Percentiles rank a stretch among this genome's conserved stretches.
phyloP scores from a whole-genome alignment of 2,113 vertebrate genomes.

The Albula glossodonta region DNA sequence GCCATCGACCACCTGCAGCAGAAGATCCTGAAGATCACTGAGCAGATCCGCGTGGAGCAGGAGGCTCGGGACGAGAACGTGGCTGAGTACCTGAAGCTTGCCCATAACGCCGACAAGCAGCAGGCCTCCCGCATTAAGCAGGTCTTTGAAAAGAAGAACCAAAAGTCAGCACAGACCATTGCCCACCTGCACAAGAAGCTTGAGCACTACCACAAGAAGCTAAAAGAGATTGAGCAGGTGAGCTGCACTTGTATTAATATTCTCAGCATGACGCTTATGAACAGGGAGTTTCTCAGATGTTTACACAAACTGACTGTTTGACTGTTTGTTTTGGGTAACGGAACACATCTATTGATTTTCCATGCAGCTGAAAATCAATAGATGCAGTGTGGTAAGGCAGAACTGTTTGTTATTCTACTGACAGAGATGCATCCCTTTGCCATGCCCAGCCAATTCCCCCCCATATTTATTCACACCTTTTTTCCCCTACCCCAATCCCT shows the following conservation, averaged over 20 bases:
- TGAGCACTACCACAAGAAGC: constrained; percentile 94
- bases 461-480: background rate
- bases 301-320: background rate
- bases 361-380: background rate
- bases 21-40: constrained; percentile 97
- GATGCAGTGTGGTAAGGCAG: too few species aligned
- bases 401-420: background rate
- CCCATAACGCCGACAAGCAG: constrained; percentile 96
- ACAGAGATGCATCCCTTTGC: background rate
- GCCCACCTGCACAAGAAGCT: constrained; percentile 97
- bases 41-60: constrained; percentile 98
- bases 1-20: constrained; percentile 97
- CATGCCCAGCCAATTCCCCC: too few species aligned
- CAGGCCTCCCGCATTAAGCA: constrained; percentile 96
- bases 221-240: constrained; percentile 94
- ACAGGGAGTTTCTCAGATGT: background rate
- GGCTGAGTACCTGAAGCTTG: constrained; percentile 95
- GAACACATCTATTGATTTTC: background rate
- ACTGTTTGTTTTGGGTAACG: background rate
- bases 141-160: constrained; percentile 99
- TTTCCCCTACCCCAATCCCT: constrained; percentile 35
- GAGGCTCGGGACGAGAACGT: constrained; percentile 96
- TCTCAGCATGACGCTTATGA: background rate
- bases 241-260: background rate
- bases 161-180: constrained; percentile 96